Evolutionary conservation across 1,140 invertebrate species (phyloP), one percentile per base, ranked within the genome.

Genomic region (Holotrichia oblita): DNA sequence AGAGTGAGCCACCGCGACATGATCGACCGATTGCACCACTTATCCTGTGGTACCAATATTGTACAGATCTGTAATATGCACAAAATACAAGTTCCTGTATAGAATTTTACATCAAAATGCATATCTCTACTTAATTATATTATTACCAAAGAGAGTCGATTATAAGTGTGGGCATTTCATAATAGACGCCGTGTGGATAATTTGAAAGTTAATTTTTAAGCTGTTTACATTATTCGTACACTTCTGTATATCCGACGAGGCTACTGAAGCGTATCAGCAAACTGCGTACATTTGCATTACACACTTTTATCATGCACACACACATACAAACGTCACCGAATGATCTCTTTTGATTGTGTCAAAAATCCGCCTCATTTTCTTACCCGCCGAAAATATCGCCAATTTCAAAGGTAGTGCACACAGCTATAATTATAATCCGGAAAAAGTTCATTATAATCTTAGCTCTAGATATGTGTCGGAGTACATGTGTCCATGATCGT

Each of bases 151-250:
- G 17, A 64, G n/a, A 64, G 17, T 8, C 59, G 59, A 64, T 64
- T 22, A 20, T 14, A 6, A 64, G n/a, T 64, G 10, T 22, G 17
- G 6, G 59, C n/a, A 17, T 64, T 64, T 64, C 59, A 20, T 64
- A 64, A 64, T 64, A 64, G 55, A 59, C 41, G 10, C 44, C 2
- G 14, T 6, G 59, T 64, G 10, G 59, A 64, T 64, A 64, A 64
- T 64, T 64, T 64, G 59, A 64, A 64, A 64, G 59, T 64, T 22
- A 3, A 64, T 64, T 64, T 64, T 64, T 64, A 64, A 64, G 10
- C 24, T 22, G 59, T 64, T 8, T 17, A 64, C 59, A 64, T 64
- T 64, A 64, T 64, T 8, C 22, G 59, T 22, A 59, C 17, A 8
- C n/a, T n/a, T n/a, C n/a, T n/a, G n/a, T n/a, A 17, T 22, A 17